These are phyloP conservation scores for Tragelaphus buxtoni DNA, from an alignment of 2,113 vertebrate species.

Conservation along the genomic window DNA sequence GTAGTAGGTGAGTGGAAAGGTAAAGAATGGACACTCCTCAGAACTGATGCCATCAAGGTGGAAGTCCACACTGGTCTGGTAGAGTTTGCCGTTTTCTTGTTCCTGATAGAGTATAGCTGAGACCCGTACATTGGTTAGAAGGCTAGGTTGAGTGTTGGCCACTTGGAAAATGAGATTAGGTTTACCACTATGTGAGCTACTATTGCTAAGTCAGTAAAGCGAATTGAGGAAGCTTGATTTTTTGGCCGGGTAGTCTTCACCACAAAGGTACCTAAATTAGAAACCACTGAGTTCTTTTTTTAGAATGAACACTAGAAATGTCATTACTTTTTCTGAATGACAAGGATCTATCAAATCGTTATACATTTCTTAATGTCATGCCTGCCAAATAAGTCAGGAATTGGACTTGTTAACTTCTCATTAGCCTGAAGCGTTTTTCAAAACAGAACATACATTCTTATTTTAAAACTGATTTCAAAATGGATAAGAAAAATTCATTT, in stretches of 20 bases:
- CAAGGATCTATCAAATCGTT: constrained; percentile 18
- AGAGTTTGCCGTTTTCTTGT: constrained; percentile 81
- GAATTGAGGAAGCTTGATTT: constrained; percentile 91
- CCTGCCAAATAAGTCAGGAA: not conserved
- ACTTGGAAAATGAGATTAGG: constrained; percentile 91
- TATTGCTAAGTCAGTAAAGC: constrained; percentile 90
- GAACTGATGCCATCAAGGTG: constrained; percentile 85
- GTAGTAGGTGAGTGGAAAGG: constrained; percentile 93
- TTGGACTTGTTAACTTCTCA: constrained; percentile 26
- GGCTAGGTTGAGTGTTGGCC: constrained; percentile 89
- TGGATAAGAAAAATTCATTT: not conserved
- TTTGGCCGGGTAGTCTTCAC: constrained; percentile 96
- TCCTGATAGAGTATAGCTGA: constrained; percentile 93
- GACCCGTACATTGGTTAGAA: constrained; percentile 89
- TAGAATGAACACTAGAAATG: constrained; percentile 15
- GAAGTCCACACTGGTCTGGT: constrained; percentile 93
- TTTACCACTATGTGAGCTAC: constrained; percentile 87
- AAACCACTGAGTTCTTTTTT: constrained; percentile 58
- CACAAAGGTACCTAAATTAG: constrained; percentile 92
- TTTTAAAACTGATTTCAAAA: constrained; percentile 29
- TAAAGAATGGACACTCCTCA: constrained; percentile 91
- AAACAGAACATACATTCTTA: not conserved
- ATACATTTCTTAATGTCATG: not conserved
- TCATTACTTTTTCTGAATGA: constrained; percentile 37
- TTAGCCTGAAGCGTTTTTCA: not conserved